These are phyloP conservation scores for Archaeoteleia sp. DNA, from an alignment of 2,888 invertebrate genomes.

Conservation along the genomic window DNA sequence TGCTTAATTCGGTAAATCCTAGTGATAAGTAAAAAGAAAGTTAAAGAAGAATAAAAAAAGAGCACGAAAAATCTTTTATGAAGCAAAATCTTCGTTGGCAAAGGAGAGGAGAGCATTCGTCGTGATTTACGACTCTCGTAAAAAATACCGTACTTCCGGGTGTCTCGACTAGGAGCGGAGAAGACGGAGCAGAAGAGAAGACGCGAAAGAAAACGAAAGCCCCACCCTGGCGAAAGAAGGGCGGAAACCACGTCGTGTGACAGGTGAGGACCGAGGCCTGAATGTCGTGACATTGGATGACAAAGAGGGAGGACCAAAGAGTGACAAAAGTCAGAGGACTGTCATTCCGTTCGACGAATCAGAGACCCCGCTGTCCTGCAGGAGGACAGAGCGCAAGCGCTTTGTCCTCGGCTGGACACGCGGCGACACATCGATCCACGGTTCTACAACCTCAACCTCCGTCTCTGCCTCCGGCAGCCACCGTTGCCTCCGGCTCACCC, in stretches of 20 bases:
- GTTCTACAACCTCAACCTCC: conserved; percentile 65
- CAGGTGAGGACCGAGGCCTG: conserved; percentile 25
- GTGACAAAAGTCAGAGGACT: conserved; percentile 61
- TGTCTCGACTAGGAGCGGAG: conserved; percentile 17
- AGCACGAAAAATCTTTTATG: conserved; percentile 44
- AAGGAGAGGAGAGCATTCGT: conserved; percentile 37
- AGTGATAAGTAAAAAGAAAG: conserved; percentile 30
- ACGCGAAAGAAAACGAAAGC: conserved; percentile 30
- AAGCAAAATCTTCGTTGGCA: conserved; percentile 39
- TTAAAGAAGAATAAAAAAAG: conserved; percentile 9
- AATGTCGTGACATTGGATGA: conserved; percentile 27
- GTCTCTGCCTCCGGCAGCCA: conserved; percentile 50
- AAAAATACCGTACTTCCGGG: conserved; percentile 49
- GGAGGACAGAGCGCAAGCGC: conserved; percentile 70
- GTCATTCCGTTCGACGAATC: conserved; percentile 64
- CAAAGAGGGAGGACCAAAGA: conserved; percentile 51
- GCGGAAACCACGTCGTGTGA: conserved; percentile 48
- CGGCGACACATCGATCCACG: conserved; percentile 73
- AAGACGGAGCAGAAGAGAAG: conserved; percentile 16
- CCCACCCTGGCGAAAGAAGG: conserved; percentile 49
- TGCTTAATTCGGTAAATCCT: neutral
- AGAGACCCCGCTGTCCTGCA: conserved; percentile 58
- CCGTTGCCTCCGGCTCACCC: conserved; percentile 46
- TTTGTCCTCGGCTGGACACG: conserved; percentile 68
- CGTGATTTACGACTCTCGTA: conserved; percentile 50